phyloP scores from a whole-genome alignment of 2,113 vertebrate genomes.

The Coptodon bakossiorum region DNA sequence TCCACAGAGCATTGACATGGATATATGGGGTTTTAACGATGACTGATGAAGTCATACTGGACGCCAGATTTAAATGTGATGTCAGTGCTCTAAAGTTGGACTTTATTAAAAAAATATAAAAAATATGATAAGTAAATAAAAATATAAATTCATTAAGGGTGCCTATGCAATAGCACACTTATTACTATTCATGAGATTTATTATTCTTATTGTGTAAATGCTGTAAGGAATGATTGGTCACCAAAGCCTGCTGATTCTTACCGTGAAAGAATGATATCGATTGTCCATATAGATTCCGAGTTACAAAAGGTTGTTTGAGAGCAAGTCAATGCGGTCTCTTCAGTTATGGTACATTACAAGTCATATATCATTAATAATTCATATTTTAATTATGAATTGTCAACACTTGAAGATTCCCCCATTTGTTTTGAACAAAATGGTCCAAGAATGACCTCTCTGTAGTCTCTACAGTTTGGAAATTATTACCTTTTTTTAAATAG shows the following conservation, averaged over 20 bases:
- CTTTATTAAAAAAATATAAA: background rate
- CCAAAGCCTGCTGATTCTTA: background rate
- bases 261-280: background rate
- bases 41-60: background rate
- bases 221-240: background rate
- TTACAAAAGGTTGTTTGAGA: background rate
- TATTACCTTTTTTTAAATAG: background rate
- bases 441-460: background rate
- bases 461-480: background rate
- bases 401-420: background rate
- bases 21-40: background rate
- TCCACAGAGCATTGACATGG: background rate
- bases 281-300: background rate
- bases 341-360: background rate
- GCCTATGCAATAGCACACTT: background rate
- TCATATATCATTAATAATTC: background rate
- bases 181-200: background rate
- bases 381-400: background rate
- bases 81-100: background rate
- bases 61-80: background rate
- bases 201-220: background rate
- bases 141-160: background rate
- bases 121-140: too few relatives aligned
- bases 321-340: background rate
- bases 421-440: background rate